phyloP scores from a whole-genome alignment of 2,888 invertebrate genomes.

The Cenopis cana region DNA sequence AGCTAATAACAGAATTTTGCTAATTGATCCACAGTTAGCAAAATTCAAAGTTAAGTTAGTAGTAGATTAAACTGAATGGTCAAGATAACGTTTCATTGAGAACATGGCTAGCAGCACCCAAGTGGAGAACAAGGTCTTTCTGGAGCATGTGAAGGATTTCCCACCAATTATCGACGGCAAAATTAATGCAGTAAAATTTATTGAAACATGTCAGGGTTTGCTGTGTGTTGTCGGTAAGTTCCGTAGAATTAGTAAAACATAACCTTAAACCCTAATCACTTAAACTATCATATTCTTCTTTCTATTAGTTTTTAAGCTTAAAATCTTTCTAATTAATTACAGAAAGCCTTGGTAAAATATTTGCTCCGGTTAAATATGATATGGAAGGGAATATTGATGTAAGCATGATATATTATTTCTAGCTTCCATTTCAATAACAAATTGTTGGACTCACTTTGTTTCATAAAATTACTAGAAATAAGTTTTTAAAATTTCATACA shows the following conservation, averaged over 20 bases:
- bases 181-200: constrained; percentile 86
- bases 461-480: too few relatives aligned
- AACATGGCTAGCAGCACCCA: constrained; percentile 65
- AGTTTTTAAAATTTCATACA: too few relatives aligned
- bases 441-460: too few relatives aligned
- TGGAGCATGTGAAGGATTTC: constrained; percentile 74
- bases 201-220: constrained; percentile 86
- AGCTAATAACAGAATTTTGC: neutral
- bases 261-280: neutral
- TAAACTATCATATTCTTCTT: neutral
- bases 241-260: neutral
- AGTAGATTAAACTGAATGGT: constrained; percentile 11
- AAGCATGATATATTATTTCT: constrained; percentile 57
- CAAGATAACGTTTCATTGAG: constrained; percentile 28
- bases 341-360: constrained; percentile 90
- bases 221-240: constrained; percentile 87
- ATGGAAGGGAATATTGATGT: constrained; percentile 92
- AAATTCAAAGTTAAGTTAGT: too few relatives aligned
- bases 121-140: constrained; percentile 51
- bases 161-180: constrained; percentile 82
- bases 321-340: constrained; percentile 68
- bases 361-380: constrained; percentile 90
- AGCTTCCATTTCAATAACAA: too few relatives aligned
- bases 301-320: constrained; percentile 12
- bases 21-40: constrained; percentile 7